Evolutionary conservation across 1,140 invertebrate genomes (phyloP).

Genomic region (Holotrichia oblita): DNA sequence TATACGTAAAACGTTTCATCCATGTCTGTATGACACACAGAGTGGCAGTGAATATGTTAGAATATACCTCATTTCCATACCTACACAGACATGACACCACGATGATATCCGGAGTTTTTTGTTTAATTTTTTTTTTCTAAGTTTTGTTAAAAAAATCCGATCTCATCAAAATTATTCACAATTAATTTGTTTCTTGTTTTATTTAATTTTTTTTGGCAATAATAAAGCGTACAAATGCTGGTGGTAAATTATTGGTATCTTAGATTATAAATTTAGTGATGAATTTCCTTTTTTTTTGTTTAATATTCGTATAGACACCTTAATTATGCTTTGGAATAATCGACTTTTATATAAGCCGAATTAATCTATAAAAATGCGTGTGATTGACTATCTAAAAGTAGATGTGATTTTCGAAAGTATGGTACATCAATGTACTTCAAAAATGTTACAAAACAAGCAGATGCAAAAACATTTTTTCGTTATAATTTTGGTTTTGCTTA

Average conservation of each 20-base stretch:
- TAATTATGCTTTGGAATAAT: not conserved
- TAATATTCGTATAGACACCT: not conserved
- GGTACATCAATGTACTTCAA: not conserved
- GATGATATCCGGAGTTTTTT: not conserved
- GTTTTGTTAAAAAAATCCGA: not conserved
- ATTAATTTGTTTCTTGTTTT: not conserved
- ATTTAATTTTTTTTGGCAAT: not conserved
- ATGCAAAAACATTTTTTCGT: not conserved
- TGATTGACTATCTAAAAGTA: not conserved
- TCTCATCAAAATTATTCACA: not conserved
- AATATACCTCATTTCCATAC: constrained; percentile 44
- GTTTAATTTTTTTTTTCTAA: not conserved
- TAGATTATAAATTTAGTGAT: not conserved
- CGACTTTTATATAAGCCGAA: not conserved
- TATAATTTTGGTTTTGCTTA: not conserved
- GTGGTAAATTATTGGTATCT: constrained; percentile 17
- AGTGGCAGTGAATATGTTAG: constrained; percentile 46
- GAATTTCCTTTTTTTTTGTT: not conserved
- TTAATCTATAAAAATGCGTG: constrained; percentile 8
- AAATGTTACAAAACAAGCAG: not conserved
- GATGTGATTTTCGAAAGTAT: not conserved
- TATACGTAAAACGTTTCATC: constrained; percentile 36
- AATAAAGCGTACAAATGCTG: not conserved
- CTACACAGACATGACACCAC: constrained; percentile 43
- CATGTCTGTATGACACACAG: constrained; percentile 42